These are phyloP conservation scores for Hippocampus kuda DNA, from an alignment of 2,797 vertebrate species.

Conservation along the genomic window DNA sequence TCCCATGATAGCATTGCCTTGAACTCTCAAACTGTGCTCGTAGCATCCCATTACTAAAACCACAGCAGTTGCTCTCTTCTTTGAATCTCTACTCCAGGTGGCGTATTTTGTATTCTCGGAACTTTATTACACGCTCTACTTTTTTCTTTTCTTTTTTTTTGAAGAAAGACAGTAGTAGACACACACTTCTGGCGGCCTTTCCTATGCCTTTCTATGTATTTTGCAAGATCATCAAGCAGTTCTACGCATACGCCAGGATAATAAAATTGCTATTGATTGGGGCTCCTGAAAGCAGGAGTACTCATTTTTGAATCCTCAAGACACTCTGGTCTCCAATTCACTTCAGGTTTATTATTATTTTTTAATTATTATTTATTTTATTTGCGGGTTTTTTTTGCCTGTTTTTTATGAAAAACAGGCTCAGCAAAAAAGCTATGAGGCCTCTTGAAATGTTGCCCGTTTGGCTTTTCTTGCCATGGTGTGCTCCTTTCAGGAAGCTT, in stretches of 20 bases:
- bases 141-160: background rate
- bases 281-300: constrained; percentile 3
- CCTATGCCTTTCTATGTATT: constrained; percentile 4
- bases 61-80: background rate
- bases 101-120: constrained; percentile 12
- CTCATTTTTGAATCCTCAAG: background rate
- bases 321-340: background rate
- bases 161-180: constrained; percentile 6
- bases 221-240: constrained; percentile 3
- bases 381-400: no score
- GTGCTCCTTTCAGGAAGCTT: constrained; percentile 56
- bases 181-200: constrained; percentile 4
- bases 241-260: constrained; percentile 2
- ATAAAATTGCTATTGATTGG: background rate
- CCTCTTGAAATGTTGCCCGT: constrained; percentile 39
- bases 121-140: constrained; percentile 1
- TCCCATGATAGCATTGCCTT: background rate
- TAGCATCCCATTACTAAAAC: background rate
- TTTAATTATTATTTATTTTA: background rate
- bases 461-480: constrained; percentile 41
- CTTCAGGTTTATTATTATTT: constrained; percentile 1
- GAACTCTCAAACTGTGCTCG: background rate
- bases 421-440: constrained; percentile 31
- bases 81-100: constrained; percentile 3
- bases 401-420: constrained; percentile 31